phyloP scores from a whole-genome alignment of 2,113 vertebrate species.

The Psittacula cyanocephala region DNA sequence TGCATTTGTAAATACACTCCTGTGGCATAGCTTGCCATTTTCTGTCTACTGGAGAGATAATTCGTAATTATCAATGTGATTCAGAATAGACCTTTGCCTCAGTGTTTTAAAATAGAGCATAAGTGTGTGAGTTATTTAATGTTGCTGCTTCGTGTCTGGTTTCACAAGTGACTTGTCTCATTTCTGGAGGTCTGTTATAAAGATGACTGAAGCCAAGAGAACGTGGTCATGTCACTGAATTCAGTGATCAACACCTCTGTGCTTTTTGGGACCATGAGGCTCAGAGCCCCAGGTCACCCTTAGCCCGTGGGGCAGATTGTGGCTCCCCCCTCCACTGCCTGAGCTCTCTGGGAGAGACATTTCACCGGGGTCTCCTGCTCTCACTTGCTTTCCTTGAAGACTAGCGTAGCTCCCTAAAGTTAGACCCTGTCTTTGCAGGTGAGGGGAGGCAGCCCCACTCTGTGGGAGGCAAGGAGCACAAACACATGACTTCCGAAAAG shows the following conservation, averaged over 20 bases:
- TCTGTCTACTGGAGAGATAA: background rate
- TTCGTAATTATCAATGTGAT: background rate
- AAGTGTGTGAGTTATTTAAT: background rate
- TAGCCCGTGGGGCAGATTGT: background rate
- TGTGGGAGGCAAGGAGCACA: background rate
- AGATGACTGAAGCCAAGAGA: background rate
- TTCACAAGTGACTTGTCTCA: background rate
- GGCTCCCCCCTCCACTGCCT: fast-evolving
- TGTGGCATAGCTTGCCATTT: background rate
- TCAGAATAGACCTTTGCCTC: background rate
- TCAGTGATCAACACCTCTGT: background rate
- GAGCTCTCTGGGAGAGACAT: background rate
- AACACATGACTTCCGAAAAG: background rate
- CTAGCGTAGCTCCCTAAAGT: background rate
- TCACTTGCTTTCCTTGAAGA: background rate
- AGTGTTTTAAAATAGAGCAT: background rate
- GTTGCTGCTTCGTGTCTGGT: background rate
- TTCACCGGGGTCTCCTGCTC: background rate
- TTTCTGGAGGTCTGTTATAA: background rate
- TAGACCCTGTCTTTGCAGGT: background rate
- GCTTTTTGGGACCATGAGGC: background rate
- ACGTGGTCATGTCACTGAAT: background rate
- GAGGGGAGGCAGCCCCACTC: background rate
- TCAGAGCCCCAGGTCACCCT: background rate
- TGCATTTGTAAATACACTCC: background rate